These are phyloP conservation scores for Lepidocyrtinus sp. DNA, from an alignment of 2,888 invertebrate genomes.

Conservation along the genomic window DNA sequence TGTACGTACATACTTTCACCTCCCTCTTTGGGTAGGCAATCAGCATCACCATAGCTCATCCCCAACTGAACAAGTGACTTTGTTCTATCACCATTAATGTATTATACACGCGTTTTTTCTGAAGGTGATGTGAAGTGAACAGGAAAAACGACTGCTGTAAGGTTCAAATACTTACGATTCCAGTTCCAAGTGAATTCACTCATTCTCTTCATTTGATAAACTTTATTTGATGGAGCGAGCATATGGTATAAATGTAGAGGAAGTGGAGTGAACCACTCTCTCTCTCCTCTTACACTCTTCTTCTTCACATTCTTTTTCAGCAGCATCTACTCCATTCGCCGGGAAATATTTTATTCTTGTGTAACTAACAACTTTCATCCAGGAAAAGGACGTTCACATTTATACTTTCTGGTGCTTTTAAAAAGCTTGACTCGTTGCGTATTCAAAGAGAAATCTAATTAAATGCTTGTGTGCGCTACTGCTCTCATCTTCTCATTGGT, in stretches of 20 bases:
- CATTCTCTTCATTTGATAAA: slow-evolving; percentile 3
- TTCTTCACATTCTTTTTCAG: not conserved
- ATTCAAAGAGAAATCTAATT: slow-evolving; percentile 43
- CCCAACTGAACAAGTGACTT: no score
- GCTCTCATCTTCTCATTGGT: not conserved
- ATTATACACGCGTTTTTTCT: no score
- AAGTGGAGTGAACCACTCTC: not conserved
- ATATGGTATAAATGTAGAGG: not conserved
- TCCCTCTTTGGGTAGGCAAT: not conserved
- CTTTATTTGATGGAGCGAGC: not conserved
- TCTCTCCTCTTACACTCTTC: not conserved
- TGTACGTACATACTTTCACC: not conserved
- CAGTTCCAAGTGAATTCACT: slow-evolving; percentile 2
- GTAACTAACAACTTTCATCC: not conserved
- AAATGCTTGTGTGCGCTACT: slow-evolving; percentile 28
- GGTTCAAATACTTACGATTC: not conserved
- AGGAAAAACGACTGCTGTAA: not conserved
- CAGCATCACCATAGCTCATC: not conserved
- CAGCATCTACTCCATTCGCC: not conserved
- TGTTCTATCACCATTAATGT: no score
- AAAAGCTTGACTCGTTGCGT: not conserved
- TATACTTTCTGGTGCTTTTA: not conserved
- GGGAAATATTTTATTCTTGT: not conserved
- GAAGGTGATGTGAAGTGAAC: not conserved
- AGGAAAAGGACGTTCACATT: not conserved